phyloP scores from a whole-genome alignment of 2,797 vertebrate species.

The Pseudochromis fuscus region DNA sequence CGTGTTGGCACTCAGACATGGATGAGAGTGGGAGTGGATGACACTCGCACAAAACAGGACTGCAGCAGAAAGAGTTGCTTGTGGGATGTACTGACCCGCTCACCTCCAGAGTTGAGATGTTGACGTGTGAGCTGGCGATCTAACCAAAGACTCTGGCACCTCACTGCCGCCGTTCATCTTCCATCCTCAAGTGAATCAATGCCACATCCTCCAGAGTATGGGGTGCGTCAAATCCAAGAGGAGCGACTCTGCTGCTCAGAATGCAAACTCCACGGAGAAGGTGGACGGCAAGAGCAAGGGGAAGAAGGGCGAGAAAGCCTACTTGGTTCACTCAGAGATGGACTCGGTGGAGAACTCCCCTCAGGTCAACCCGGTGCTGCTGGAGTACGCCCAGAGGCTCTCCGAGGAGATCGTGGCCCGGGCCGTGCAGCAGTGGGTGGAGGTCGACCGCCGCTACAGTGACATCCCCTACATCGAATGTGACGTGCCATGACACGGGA shows the following conservation, averaged over 20 bases:
- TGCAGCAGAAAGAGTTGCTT: neutral
- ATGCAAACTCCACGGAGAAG: slow-evolving; percentile 72
- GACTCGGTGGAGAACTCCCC: slow-evolving; percentile 59
- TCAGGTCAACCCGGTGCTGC: slow-evolving; percentile 78
- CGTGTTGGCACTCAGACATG: slow-evolving; percentile 37
- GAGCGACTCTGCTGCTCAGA: slow-evolving; percentile 79
- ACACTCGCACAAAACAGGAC: slow-evolving; percentile 29
- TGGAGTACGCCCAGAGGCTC: slow-evolving; percentile 92
- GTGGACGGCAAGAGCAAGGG: slow-evolving; percentile 62
- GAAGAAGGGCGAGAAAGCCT: slow-evolving; percentile 78
- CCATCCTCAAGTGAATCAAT: slow-evolving; percentile 58
- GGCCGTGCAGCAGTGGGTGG: slow-evolving; percentile 93
- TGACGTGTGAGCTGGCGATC: neutral
- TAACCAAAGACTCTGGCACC: slow-evolving; percentile 30
- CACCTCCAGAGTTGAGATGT: neutral
- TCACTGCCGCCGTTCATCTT: neutral
- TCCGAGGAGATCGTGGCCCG: slow-evolving; percentile 91
- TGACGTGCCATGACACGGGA: slow-evolving; percentile 86
- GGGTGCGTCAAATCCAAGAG: slow-evolving; percentile 97
- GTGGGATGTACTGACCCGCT: neutral
- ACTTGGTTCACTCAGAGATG: slow-evolving; percentile 74
- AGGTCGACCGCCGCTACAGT: slow-evolving; percentile 91
- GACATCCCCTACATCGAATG: slow-evolving; percentile 98
- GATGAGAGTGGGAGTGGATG: slow-evolving; percentile 49
- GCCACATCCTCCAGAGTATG: slow-evolving; percentile 86